Evolutionary conservation across 2,797 vertebrate genomes (phyloP).

Genomic region (Danio aesculapii): DNA sequence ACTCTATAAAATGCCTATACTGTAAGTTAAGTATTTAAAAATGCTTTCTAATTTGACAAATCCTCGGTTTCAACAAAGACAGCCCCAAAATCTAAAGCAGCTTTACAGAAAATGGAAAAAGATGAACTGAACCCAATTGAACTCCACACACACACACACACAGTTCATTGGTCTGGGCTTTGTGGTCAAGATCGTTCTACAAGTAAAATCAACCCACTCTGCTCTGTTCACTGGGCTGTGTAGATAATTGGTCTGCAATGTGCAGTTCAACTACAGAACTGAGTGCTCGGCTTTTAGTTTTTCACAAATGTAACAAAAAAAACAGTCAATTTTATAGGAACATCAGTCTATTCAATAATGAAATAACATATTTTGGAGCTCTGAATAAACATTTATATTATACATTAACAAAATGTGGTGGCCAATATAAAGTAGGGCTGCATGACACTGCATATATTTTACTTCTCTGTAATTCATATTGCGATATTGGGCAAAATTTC

Average conservation of each 20-base stretch:
- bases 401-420: neutral
- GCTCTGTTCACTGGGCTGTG: neutral
- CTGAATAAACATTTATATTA: neutral
- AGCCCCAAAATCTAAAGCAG: neutral
- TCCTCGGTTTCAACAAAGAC: neutral
- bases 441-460: no score
- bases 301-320: neutral
- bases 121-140: neutral
- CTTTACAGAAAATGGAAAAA: neutral
- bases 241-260: neutral
- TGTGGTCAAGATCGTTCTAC: conserved; percentile 6
- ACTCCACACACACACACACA: neutral
- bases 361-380: neutral
- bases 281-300: neutral
- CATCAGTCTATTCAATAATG: neutral
- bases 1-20: no score
- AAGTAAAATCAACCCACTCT: conserved; percentile 4
- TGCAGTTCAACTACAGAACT: conserved; percentile 5
- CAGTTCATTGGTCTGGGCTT: neutral
- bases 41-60: neutral
- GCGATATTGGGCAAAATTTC: no score
- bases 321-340: neutral
- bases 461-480: no score
- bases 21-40: no score
- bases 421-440: neutral